A percentile compares a stretch with the other conserved stretches of the same genome.
phyloP scores from a whole-genome alignment of 2,888 invertebrate genomes.

The Drosophila siamana region DNA sequence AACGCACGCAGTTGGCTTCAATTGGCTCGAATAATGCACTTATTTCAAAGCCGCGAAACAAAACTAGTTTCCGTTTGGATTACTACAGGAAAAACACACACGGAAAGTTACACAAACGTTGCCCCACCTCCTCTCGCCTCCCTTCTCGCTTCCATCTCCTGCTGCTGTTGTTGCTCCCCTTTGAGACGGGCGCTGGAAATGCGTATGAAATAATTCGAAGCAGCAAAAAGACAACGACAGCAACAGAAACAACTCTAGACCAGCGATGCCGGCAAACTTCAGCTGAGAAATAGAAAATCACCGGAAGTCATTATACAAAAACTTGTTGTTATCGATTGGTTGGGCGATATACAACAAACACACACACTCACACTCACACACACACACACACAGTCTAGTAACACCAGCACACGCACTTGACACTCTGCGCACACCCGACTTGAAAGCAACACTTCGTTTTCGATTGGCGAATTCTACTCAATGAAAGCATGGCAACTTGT shows the following conservation, averaged over 20 bases:
- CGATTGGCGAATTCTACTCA: background rate
- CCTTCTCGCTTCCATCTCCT: background rate
- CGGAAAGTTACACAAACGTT: conserved; percentile 45
- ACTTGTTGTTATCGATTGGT: conserved; percentile 80
- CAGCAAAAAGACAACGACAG: conserved; percentile 55
- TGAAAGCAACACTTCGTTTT: conserved; percentile 10
- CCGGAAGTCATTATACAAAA: conserved; percentile 82
- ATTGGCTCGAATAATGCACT: conserved; percentile 61
- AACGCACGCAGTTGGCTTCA: conserved; percentile 38
- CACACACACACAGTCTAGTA: conserved; percentile 1
- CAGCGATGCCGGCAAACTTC: conserved; percentile 72
- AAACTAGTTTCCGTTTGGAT: conserved; percentile 75
- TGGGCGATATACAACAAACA: conserved; percentile 68
- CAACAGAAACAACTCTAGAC: conserved; percentile 38
- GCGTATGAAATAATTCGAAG: conserved; percentile 79
- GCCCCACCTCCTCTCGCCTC: background rate
- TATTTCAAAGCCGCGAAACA: conserved; percentile 50
- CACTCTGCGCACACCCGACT: conserved; percentile 39
- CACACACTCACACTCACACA: conserved; percentile 19
- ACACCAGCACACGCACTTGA: conserved; percentile 24
- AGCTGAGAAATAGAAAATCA: conserved; percentile 81
- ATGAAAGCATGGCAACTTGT: no score
- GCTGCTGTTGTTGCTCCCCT: background rate
- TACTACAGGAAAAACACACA: conserved; percentile 47
- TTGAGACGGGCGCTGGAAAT: conserved; percentile 66